phyloP scores from a whole-genome alignment of 2,113 vertebrate species.

The Mellivora capensis region DNA sequence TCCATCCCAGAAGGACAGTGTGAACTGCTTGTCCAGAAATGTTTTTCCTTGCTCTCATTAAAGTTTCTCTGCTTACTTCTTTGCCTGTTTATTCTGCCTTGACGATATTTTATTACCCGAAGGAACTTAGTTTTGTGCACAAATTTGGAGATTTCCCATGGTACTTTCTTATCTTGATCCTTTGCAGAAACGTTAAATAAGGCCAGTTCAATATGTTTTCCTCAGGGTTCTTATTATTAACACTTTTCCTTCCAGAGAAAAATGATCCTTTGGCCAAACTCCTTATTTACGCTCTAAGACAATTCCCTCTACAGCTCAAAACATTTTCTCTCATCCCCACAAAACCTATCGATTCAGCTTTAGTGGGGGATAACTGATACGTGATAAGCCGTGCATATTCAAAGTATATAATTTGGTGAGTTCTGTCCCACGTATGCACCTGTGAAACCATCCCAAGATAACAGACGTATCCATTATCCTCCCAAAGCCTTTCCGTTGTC shows the following conservation, averaged over 20 bases:
- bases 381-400: not conserved
- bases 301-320: not conserved
- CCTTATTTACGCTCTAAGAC: not conserved
- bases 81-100: not conserved
- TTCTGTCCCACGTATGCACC: not conserved
- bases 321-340: not conserved
- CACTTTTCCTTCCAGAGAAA: not conserved
- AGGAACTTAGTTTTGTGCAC: not conserved
- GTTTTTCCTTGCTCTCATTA: not conserved
- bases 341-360: not conserved
- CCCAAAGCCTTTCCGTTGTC: not conserved
- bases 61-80: not conserved
- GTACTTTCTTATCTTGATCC: not conserved
- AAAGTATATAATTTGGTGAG: not conserved
- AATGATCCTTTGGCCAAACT: not conserved
- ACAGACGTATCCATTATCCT: not conserved
- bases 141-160: not conserved
- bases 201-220: not conserved
- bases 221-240: not conserved
- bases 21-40: not conserved
- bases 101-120: not conserved
- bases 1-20: not conserved
- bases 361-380: not conserved
- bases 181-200: not conserved
- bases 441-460: not conserved